Base-by-base conservation (phyloP, 2,797 vertebrate species). In the Parauchenoglanis punctatus region DNA sequence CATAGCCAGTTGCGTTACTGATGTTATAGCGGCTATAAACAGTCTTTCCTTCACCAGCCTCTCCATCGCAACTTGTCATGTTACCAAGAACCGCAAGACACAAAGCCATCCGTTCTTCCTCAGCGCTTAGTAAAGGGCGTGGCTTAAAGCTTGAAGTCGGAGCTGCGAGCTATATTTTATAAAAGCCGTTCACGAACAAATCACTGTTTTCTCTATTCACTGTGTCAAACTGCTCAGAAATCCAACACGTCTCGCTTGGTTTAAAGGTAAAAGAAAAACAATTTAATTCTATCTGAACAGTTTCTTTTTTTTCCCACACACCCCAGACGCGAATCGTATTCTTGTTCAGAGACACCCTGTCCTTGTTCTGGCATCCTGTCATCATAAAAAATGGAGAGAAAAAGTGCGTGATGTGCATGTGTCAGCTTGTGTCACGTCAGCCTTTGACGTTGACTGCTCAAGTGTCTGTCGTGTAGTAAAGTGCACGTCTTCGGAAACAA, bases 341-440 rank as follows among this genome's bases (percentile, higher is more conserved):
- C 8, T 13, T 35, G 18, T 40, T 80, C 56, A 59, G 8, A 77
- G 54, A 35, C 28, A 5, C 31, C 4, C 31, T 6, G 0, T 25
- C 23, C 31, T 25, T 40, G 18, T 25, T 40, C 31, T 80, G 75
- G 12, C 28, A 20, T 20, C 7, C 52, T 56, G 52, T 35, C 52
- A 56, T 20, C 0, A 58, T 78, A 25, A 52, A 25, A 44, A 28
- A 17, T 3, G 6, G 46, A 52, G 23, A 7, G 4, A 73, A 5
- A 75, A 7, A 58, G 5, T 0, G 28, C 0, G 28, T 78, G 52
- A 56, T 20, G 75, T 23, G 76, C 76, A 23, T 20, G 77, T 80
- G 54, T 80, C 77, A 80, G 77, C 54, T 40, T 40, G 31, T 13
- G 1, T 58, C 77, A 80, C 77, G 31, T 80, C 77, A 80, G 77